Evolutionary conservation across 2,888 invertebrate genomes (phyloP).

Genomic region (Brassicogethes aeneus): DNA sequence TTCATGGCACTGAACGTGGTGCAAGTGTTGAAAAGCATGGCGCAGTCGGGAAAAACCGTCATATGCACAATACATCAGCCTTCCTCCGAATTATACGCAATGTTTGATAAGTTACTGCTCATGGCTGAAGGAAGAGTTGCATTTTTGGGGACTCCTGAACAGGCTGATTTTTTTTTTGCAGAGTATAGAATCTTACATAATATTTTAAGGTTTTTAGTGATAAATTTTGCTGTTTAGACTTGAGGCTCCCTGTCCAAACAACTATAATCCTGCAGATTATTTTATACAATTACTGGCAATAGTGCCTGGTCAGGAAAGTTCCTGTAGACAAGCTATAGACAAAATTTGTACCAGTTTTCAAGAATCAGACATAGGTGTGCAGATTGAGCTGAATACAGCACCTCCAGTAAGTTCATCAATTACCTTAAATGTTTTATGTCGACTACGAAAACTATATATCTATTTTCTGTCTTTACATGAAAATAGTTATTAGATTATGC

Average conservation of each 20-base stretch:
- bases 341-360: constrained; percentile 72
- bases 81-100: constrained; percentile 79
- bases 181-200: constrained; percentile 44
- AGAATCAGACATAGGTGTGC: constrained; percentile 53
- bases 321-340: constrained; percentile 68
- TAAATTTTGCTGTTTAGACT: constrained; percentile 45
- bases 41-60: constrained; percentile 79
- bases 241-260: constrained; percentile 75
- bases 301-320: constrained; percentile 72
- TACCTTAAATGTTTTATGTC: too few species aligned
- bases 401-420: constrained; percentile 35
- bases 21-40: constrained; percentile 62
- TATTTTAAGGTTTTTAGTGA: neutral
- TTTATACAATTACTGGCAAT: constrained; percentile 85
- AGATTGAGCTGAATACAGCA: constrained; percentile 51
- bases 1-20: constrained; percentile 95
- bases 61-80: constrained; percentile 94
- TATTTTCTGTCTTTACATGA: too few species aligned
- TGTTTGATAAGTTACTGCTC: constrained; percentile 82
- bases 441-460: too few species aligned
- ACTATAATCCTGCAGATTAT: constrained; percentile 92
- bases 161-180: constrained; percentile 72
- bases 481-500: too few species aligned
- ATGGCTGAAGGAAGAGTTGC: constrained; percentile 90
- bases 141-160: constrained; percentile 71